Evolutionary conservation across 35 echinoderm and acorn worm genomes (phyloP), one percentile per base, ranked within the genome.

Genomic region (Lytechinus pictus): DNA sequence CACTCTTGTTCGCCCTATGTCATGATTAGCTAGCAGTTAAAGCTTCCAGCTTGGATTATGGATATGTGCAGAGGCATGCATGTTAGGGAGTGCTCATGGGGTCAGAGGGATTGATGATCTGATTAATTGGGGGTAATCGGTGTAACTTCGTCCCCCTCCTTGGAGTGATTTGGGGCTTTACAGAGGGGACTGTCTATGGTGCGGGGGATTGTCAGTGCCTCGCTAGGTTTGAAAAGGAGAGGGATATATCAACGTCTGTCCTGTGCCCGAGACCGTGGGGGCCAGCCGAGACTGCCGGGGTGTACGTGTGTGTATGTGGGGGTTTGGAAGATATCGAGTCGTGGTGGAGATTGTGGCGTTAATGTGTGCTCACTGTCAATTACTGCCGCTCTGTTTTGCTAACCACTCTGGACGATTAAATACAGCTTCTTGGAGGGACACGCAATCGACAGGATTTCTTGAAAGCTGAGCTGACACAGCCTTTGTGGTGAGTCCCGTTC

Each of bases 401-500:
- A 93, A 93, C n/a, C 92, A 93, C 92, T 93, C 92, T 90, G 52
- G 92, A 54, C 92, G 52, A 93, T 93, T 93, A 93, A 57, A 93
- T 93, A 93, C 92, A 54, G 92, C 53, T 28, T 93, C 92, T 93
- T 27, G 54, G 54, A 53, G 92, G 92, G 92, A 93, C 52, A 53
- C n/a, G 28, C 27, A 93, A 55, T 55, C 53, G 92, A 27, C 92
- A 28, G 54, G 92, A 33, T 57, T 93, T 57, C 92, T 90, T 90
- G 33, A 54, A 54, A 90, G 88, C 88, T 12, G 88, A 53, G 92
- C 92, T 55, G 88, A 90, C 29, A 54, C 28, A 44, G 52, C 29
- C 52, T 54, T 90, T 54, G 88, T 52, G 92, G 92, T 93, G n/a
- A 93, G 92, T 93, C 92, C 92, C 92, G 56, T 93, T 57, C 52